phyloP scores from a whole-genome alignment of 2,888 invertebrate genomes.

The Hermodice carunculata region DNA sequence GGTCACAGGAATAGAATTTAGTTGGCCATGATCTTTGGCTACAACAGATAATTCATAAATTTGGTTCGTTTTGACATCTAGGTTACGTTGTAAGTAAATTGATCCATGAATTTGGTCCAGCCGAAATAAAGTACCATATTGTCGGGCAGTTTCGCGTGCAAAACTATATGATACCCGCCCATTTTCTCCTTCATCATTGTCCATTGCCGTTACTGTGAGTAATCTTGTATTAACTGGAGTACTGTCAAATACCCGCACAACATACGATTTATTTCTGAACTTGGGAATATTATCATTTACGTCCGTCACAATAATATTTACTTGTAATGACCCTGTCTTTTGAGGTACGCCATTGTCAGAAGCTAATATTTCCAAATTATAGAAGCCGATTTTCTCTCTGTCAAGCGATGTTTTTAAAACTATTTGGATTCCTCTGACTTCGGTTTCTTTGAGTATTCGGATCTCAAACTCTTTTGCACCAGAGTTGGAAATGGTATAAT shows the following conservation, averaged over 20 bases:
- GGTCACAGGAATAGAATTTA: conserved; percentile 81
- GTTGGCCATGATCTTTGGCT: conserved; percentile 30
- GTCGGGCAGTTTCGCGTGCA: not conserved
- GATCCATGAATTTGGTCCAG: not conserved
- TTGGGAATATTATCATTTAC: conserved; percentile 12
- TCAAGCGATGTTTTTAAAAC: conserved; percentile 1
- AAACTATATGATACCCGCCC: conserved; percentile 8
- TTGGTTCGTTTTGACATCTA: conserved; percentile 9
- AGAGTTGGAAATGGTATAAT: not conserved
- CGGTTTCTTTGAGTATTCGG: not conserved
- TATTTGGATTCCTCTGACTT: too few species aligned
- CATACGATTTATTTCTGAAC: conserved; percentile 6
- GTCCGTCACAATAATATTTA: conserved; percentile 6
- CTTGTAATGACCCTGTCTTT: not conserved
- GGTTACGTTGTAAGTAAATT: conserved; percentile 7
- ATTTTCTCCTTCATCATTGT: conserved; percentile 5
- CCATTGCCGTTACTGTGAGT: not conserved
- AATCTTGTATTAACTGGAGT: conserved; percentile 1
- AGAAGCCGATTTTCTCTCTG: conserved; percentile 6
- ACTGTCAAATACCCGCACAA: conserved; percentile 4
- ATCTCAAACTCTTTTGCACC: not conserved
- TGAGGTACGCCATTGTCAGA: conserved; percentile 1
- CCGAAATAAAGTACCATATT: not conserved
- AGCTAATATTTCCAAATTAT: not conserved
- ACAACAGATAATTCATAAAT: conserved; percentile 22